phyloP scores from a whole-genome alignment of 2,797 vertebrate genomes.

The Sebastes oblongus region DNA sequence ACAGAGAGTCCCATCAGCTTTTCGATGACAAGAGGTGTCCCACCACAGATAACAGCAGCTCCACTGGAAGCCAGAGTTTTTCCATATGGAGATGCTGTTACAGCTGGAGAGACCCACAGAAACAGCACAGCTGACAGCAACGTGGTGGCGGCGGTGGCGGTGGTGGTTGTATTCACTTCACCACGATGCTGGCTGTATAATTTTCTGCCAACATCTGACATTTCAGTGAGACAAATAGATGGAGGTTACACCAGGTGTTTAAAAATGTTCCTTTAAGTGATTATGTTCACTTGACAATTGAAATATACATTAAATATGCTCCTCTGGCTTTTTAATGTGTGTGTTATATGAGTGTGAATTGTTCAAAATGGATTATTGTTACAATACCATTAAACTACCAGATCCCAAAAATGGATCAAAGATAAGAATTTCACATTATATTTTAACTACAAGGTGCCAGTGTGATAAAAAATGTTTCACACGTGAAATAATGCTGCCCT shows the following conservation, averaged over 20 bases:
- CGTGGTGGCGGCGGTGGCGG: not conserved
- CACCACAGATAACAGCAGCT: constrained; percentile 88
- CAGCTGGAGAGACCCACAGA: constrained; percentile 83
- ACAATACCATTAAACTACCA: not conserved
- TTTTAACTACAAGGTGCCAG: not conserved
- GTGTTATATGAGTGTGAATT: not conserved
- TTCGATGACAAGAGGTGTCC: constrained; percentile 62
- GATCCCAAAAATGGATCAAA: not conserved
- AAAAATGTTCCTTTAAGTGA: not conserved
- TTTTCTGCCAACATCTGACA: not conserved
- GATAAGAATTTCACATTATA: not conserved
- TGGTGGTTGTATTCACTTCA: not conserved
- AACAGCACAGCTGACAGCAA: constrained; percentile 47
- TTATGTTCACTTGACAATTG: not conserved
- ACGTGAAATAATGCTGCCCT: constrained; percentile 56
- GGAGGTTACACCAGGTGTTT: not conserved
- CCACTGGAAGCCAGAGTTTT: constrained; percentile 86
- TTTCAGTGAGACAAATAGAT: constrained; percentile 2
- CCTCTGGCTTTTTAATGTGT: not conserved
- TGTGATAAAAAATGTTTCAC: not conserved
- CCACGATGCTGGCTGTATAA: not conserved
- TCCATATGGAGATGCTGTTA: constrained; percentile 96
- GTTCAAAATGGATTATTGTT: not conserved
- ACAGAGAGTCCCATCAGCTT: not conserved
- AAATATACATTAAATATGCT: not conserved